Evolutionary conservation across 2,113 vertebrate species (phyloP).

Genomic region (Himantopus leucocephalus): DNA sequence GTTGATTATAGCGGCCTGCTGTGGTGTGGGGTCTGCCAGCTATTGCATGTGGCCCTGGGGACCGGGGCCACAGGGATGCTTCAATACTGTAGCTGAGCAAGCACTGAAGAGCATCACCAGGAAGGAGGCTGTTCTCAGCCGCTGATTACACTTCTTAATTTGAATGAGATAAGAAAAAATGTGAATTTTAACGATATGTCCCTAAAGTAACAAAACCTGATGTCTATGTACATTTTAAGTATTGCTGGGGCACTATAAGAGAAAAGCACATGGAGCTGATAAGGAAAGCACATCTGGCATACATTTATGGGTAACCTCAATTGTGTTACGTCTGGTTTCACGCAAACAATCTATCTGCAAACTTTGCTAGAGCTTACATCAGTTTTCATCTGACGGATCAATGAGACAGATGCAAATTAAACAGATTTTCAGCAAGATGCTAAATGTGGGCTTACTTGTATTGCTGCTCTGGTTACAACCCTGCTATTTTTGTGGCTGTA

Average conservation of each 20-base stretch:
- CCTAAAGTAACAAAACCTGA: neutral
- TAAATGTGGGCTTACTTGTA: neutral
- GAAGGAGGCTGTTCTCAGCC: neutral
- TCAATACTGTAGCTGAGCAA: neutral
- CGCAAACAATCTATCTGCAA: neutral
- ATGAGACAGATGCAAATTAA: neutral
- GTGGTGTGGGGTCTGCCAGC: neutral
- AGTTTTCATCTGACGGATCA: neutral
- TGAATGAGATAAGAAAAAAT: neutral
- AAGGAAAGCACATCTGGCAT: neutral
- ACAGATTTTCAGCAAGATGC: neutral
- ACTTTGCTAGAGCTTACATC: neutral
- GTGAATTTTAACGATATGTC: neutral
- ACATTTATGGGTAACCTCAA: neutral
- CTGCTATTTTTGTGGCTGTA: accelerated
- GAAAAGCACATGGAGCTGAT: neutral
- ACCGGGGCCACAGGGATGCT: neutral
- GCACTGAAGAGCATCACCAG: neutral
- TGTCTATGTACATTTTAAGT: neutral
- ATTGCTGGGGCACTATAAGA: neutral
- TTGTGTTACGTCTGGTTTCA: neutral
- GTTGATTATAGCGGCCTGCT: accelerated
- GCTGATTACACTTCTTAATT: neutral
- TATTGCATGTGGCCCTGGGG: neutral
- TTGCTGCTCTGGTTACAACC: neutral